Base-by-base conservation (phyloP, 1,140 invertebrate species). In the Delia radicum region DNA sequence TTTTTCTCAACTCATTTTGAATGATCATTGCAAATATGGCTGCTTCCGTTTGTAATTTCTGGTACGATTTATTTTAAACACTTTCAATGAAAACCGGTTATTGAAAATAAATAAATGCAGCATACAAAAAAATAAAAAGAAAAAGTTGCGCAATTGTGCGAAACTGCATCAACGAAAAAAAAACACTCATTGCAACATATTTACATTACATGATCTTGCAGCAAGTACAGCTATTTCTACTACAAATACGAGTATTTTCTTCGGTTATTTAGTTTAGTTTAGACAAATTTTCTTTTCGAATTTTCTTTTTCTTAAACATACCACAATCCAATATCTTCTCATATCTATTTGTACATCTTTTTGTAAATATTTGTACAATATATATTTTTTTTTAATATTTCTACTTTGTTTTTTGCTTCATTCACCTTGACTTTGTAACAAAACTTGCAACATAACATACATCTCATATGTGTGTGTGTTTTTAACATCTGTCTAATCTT, bases 1-100 rank as follows among this genome's bases (percentile, higher is more conserved):
- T 55, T 55, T 55, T 46, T 48, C 8, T 55, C 12, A 15, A 7
- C 6, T 55, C 24, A 21, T 8, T 67, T 31, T 28, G 28, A 67
- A 67, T 28, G 15, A 67, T n/a, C 29, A n/a, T 65, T 65, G 63
- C n/a, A 55, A n/a, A 55, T 55, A 8, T n/a, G 8, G 48, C 29
- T 31, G 63, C 63, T 67, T 67, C 63, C 63, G 63, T 67, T 67
- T 67, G 63, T 67, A 27, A 67, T 67, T 67, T 67, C 63, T 67
- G 63, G 63, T 67, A 31, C 28, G 48, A 55, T 55, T 55, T 55
- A 55, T 55, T 55, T 55, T 55, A 55, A 55, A 21, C 48, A 55
- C 28, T 67, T 67, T 67, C 63, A 67, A 31, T 67, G 63, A 28
- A 67, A 67, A 67, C 63, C n/a, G 63, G 63, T 67, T 67, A 18